Evolutionary conservation across 1,140 invertebrate species (phyloP).

Genomic region (Lasioglossum albipes): DNA sequence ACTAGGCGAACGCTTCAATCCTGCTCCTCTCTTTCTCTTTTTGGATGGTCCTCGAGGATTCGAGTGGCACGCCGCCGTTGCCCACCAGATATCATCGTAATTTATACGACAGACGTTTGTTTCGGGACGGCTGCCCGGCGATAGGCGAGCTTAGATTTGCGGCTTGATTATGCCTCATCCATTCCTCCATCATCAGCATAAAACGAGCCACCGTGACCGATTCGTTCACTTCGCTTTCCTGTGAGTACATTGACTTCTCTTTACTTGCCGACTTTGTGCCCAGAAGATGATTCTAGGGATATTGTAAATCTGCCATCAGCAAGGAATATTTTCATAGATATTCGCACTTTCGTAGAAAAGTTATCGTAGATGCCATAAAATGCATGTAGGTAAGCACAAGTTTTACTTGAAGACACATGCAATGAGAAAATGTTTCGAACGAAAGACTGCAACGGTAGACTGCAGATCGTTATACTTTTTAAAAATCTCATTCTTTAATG

Average conservation of each 20-base stretch:
- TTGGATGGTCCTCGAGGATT: constrained; percentile 17
- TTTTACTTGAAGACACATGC: no score
- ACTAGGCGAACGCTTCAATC: constrained; percentile 2
- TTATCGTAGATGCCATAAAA: no score
- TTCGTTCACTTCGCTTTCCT: constrained; percentile 42
- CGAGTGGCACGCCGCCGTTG: constrained; percentile 27
- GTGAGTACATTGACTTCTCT: constrained; percentile 26
- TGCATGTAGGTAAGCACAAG: no score
- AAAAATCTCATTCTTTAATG: no score
- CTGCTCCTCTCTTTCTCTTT: background rate
- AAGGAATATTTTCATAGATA: no score
- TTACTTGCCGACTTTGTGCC: no score
- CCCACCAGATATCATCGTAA: constrained; percentile 62
- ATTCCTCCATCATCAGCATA: background rate
- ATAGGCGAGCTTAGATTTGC: constrained; percentile 38
- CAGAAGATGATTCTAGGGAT: no score
- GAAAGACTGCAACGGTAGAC: no score
- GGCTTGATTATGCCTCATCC: constrained; percentile 58
- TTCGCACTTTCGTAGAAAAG: no score
- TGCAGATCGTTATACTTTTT: no score
- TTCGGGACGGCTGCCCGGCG: constrained; percentile 43
- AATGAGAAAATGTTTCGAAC: no score
- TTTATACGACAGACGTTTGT: constrained; percentile 63
- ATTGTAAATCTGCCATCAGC: no score
- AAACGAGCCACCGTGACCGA: constrained; percentile 1